Evolutionary conservation across 2,888 invertebrate genomes (phyloP), one percentile per base, ranked within the genome.

Genomic region (Aplocera efformata): DNA sequence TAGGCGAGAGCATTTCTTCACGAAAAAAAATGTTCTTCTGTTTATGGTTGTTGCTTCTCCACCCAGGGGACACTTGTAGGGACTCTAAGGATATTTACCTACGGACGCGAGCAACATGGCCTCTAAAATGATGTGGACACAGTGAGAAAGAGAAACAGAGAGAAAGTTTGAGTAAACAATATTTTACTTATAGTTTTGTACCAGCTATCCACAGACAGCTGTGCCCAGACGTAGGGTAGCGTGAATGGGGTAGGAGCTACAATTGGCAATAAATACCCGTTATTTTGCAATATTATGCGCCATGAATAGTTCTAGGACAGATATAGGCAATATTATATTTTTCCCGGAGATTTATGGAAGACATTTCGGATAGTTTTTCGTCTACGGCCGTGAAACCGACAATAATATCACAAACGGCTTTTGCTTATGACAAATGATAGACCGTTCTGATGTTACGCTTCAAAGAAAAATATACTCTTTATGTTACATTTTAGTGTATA

Each of bases 201-300:
- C 5, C 13, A 17, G 13, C 13, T 17, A 3, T 17, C 13, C 2
- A 17, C 13, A 17, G 5, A 3, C 2, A 17, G 21, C 28, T 40
- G 26, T 8, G 10, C 9, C 10, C 47, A 32, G 38, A 36, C 42
- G 31, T 13, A 32, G 38, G 44, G 37, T 38, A 11, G 32, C 32
- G 32, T 24, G 42, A 34, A 30, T 37, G 45, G 59, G 51, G 45
- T 46, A 55, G 51, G 49, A 54, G 53, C 42, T 53, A 62, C 60
- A 67, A 70, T 68, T 62, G 65, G 52, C 67, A 66, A 65, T 67
- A 67, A 70, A 70, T 68, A 69, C 58, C 56, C 60, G 63, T 63
- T 63, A 63, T 61, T 65, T 66, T 63, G 63, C 63, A 70, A 67
- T 70, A 67, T 60, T 63, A 63, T 58, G 44, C 52, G 56, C 54